Percentiles rank a stretch among this genome's conserved stretches.
Conservation (phyloP, 2,113 vertebrate genomes). For the Lipophrys pholis region DNA sequence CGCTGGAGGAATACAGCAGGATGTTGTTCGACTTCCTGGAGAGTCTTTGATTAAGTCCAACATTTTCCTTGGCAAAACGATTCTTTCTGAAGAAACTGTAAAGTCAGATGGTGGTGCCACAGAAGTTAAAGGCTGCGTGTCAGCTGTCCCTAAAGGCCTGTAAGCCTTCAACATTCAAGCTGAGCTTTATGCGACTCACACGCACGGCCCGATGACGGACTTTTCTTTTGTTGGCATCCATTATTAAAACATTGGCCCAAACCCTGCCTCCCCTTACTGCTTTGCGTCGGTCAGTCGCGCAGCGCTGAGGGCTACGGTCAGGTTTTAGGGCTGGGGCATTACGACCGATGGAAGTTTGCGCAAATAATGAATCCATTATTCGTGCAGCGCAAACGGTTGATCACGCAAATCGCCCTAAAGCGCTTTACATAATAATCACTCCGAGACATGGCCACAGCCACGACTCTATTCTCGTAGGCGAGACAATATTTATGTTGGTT, state of each 20-base stretch:
- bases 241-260: conserved; percentile 46
- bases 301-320: too few relatives aligned
- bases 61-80: conserved; percentile 29
- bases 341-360: too few relatives aligned
- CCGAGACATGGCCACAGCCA: conserved; percentile 18
- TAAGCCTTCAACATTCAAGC: conserved; percentile 51
- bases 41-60: conserved; percentile 30
- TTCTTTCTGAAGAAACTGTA: conserved; percentile 13
- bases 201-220: conserved; percentile 39
- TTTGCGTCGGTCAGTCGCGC: too few relatives aligned
- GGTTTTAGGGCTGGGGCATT: too few relatives aligned
- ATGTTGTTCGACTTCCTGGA: conserved; percentile 19
- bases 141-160: conserved; percentile 39
- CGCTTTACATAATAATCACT: conserved; percentile 54
- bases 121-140: conserved; percentile 42
- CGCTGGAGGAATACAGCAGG: neutral
- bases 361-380: too few relatives aligned
- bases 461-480: conserved; percentile 21
- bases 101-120: conserved; percentile 32
- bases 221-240: conserved; percentile 52
- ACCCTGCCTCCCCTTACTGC: conserved; percentile 8
- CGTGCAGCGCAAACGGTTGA: too few relatives aligned
- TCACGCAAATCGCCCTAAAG: too few relatives aligned
- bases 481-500: conserved; percentile 14
- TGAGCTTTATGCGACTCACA: conserved; percentile 38